Evolutionary conservation across 2,113 vertebrate genomes (phyloP), one percentile per base, ranked within the genome.

Genomic region (Calidris pygmaea): DNA sequence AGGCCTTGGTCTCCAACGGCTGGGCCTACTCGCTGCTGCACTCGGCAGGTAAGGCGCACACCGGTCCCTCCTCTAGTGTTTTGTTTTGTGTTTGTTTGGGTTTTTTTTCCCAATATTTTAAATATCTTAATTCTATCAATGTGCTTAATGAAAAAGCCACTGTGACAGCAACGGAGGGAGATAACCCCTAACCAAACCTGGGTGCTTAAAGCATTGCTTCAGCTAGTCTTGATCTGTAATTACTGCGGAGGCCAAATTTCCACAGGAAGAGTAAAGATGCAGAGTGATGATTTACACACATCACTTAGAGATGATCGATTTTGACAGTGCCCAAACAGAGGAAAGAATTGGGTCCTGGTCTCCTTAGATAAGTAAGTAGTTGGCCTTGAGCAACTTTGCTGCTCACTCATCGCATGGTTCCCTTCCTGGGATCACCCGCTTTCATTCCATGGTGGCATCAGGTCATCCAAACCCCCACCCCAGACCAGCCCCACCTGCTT

Each of bases 221-320:
- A n/a, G 4, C 32, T 32, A 30, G 39, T 23, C 14, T 27, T 39
- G 29, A 12, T 63, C 70, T 63, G 26, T 37, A 26, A 17, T 58
- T 76, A 45, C 26, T 76, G 55, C 30, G 34, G 67, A 37, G 23
- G 15, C 27, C 19, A 2, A 6, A 0, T 76, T 21, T 15, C 27
- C 50, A 15, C 32, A 22, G 45, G 45, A 66, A n/a, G 29, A 72
- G 45, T 45, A 39, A 65, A 52, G 20, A 48, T 20, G 21, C 17
- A 17, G 32, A 6, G 19, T 1, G 22, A 22, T 5, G 7, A 37
- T 30, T 71, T 59, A 15, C 11, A 24, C 23, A 1, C 1, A 1
- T 43, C 41, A 3, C 29, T 45, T 23, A 12, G 48, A 43, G 50
- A 52, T 19, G 11, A 32, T n/a, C 1, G 4, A 5, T 39, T 77